Percentiles rank a stretch among this genome's conserved stretches.
Conservation (phyloP, 1,140 invertebrate genomes). For the Pogonomyrmex californicus region DNA sequence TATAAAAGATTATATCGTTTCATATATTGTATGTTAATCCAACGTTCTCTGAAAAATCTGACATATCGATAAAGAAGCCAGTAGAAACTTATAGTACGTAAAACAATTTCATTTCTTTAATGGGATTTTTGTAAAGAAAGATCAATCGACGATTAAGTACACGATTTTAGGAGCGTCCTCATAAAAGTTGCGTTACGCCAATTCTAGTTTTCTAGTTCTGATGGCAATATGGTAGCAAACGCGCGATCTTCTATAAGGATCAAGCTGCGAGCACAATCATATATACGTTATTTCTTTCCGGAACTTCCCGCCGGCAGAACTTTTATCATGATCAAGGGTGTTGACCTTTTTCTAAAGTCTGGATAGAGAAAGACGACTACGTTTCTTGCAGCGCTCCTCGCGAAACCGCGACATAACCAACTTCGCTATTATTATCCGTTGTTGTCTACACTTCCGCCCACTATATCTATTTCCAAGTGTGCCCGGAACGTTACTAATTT, state of each 20-base stretch:
- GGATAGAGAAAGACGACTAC: conserved; percentile 37
- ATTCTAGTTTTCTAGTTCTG: not conserved
- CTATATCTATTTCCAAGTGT: conserved; percentile 52
- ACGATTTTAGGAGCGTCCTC: not conserved
- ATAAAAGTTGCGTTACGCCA: not conserved
- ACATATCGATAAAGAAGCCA: not conserved
- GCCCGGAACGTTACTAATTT: conserved; percentile 52
- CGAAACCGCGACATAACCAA: conserved; percentile 41
- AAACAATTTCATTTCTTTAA: not conserved
- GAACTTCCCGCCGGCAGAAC: conserved; percentile 40
- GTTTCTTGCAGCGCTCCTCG: conserved; percentile 29
- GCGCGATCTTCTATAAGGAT: conserved; percentile 1
- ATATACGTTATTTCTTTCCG: conserved; percentile 59
- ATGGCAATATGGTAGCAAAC: conserved; percentile 1
- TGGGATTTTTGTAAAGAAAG: not conserved
- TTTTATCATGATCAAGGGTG: conserved; percentile 58
- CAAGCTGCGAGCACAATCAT: conserved; percentile 40
- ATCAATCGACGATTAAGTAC: not conserved
- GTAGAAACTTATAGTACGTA: not conserved
- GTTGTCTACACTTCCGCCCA: conserved; percentile 58
- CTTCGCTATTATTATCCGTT: conserved; percentile 61
- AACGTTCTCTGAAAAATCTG: not conserved
- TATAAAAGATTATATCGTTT: too few relatives aligned
- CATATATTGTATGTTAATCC: not conserved
- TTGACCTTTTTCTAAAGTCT: conserved; percentile 56